Evolutionary conservation across 1,140 invertebrate species (phyloP).

Genomic region (Diabrotica undecimpunctata): DNA sequence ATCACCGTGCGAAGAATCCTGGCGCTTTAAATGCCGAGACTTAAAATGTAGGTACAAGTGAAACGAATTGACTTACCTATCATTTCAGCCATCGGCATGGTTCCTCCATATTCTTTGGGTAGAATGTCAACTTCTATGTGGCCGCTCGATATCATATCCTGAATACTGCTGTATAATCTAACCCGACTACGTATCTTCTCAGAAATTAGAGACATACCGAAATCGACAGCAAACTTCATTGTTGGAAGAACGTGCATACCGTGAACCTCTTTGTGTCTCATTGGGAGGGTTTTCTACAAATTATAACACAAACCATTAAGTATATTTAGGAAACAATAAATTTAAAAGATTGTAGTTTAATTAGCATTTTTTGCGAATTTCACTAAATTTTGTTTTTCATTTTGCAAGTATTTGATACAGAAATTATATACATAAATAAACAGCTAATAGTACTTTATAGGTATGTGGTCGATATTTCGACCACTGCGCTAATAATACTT

Average conservation of each 20-base stretch:
- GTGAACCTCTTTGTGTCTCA: slow-evolving; percentile 81
- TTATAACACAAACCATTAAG: neutral
- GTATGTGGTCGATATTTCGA: too few relatives aligned
- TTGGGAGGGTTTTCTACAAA: slow-evolving; percentile 71
- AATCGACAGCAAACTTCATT: slow-evolving; percentile 74
- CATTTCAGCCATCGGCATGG: slow-evolving; percentile 78
- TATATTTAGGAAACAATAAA: too few relatives aligned
- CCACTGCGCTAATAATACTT: too few relatives aligned
- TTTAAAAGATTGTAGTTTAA: too few relatives aligned
- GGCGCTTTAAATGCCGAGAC: too few relatives aligned
- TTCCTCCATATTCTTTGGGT: slow-evolving; percentile 78
- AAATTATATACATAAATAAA: too few relatives aligned
- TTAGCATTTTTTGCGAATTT: too few relatives aligned
- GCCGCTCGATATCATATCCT: slow-evolving; percentile 53
- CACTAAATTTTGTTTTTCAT: too few relatives aligned
- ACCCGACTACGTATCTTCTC: slow-evolving; percentile 77
- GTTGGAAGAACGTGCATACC: slow-evolving; percentile 73
- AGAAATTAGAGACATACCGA: slow-evolving; percentile 74
- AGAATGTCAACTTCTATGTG: slow-evolving; percentile 64
- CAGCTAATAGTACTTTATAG: too few relatives aligned
- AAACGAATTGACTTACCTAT: slow-evolving; percentile 62
- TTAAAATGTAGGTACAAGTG: too few relatives aligned
- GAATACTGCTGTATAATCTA: slow-evolving; percentile 61
- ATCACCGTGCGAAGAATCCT: too few relatives aligned
- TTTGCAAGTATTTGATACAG: neutral